These are phyloP conservation scores for Zaprionus lineosus DNA, from an alignment of 2,888 invertebrate genomes.

Conservation along the genomic window DNA sequence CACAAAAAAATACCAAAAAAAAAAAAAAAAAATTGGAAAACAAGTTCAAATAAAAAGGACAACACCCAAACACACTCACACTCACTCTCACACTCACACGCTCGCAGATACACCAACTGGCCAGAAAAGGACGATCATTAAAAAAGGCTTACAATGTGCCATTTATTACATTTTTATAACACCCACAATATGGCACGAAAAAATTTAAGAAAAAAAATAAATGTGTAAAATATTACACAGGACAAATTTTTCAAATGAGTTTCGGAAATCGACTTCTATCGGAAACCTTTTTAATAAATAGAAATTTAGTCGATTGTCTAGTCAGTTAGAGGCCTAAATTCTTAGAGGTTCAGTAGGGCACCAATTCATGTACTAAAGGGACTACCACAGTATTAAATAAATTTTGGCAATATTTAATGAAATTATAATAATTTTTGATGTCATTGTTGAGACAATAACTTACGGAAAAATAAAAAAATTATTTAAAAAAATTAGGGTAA, in stretches of 20 bases:
- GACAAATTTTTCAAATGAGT: slow-evolving; percentile 10
- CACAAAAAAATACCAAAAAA: slow-evolving; percentile 6
- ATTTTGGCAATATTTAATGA: not conserved
- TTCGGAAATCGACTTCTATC: slow-evolving; percentile 5
- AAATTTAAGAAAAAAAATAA: slow-evolving; percentile 20
- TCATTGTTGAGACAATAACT: no score
- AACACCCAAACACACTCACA: slow-evolving; percentile 13
- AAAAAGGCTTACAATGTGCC: slow-evolving; percentile 64
- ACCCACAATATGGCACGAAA: slow-evolving; percentile 25
- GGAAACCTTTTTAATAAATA: not conserved
- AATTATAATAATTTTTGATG: not conserved
- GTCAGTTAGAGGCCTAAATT: no score
- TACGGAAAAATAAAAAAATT: not conserved
- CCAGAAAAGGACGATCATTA: slow-evolving; percentile 59
- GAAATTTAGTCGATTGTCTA: no score
- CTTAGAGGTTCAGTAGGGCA: no score
- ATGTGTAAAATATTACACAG: slow-evolving; percentile 7
- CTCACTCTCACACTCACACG: slow-evolving; percentile 14
- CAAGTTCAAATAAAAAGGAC: slow-evolving; percentile 24
- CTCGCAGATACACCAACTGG: slow-evolving; percentile 13
- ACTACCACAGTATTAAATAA: no score
- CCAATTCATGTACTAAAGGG: no score
- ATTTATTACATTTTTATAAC: slow-evolving; percentile 66
- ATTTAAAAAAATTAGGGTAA: not conserved
- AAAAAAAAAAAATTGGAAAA: no score